phyloP scores from a whole-genome alignment of 2,888 invertebrate genomes.

The Cryptocephalus primarius region DNA sequence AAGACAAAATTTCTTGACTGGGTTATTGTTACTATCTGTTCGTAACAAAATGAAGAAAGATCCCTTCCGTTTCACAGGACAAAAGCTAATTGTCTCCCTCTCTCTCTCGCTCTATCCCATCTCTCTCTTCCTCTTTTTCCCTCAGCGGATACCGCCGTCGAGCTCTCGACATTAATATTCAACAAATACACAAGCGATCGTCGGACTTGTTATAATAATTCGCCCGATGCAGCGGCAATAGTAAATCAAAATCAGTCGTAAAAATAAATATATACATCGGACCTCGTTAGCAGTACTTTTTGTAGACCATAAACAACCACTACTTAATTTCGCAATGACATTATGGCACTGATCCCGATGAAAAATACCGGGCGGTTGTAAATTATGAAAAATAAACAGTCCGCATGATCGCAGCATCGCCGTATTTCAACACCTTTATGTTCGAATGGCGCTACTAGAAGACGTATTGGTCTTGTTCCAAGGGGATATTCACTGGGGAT shows the following conservation, averaged over 20 bases:
- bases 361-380: conserved; percentile 21
- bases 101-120: no score
- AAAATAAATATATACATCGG: conserved; percentile 23
- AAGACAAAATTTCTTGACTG: no score
- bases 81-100: no score
- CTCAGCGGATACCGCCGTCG: no score
- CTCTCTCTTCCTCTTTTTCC: no score
- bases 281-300: conserved; percentile 19
- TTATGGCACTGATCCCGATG: conserved; percentile 28
- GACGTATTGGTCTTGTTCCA: no score
- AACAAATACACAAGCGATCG: conserved; percentile 5
- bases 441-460: no score
- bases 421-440: no score
- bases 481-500: no score
- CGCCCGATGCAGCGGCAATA: conserved; percentile 7
- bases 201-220: conserved; percentile 7
- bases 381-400: conserved; percentile 27
- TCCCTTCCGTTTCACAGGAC: no score
- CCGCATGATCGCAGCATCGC: not conserved
- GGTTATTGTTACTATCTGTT: no score
- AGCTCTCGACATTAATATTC: conserved; percentile 9
- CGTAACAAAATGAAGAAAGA: no score
- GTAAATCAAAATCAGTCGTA: conserved; percentile 18
- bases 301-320: conserved; percentile 29
- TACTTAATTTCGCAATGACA: conserved; percentile 32